Evolutionary conservation across 2,113 vertebrate genomes (phyloP), one percentile per base, ranked within the genome.

Genomic region (Madoqua kirkii): DNA sequence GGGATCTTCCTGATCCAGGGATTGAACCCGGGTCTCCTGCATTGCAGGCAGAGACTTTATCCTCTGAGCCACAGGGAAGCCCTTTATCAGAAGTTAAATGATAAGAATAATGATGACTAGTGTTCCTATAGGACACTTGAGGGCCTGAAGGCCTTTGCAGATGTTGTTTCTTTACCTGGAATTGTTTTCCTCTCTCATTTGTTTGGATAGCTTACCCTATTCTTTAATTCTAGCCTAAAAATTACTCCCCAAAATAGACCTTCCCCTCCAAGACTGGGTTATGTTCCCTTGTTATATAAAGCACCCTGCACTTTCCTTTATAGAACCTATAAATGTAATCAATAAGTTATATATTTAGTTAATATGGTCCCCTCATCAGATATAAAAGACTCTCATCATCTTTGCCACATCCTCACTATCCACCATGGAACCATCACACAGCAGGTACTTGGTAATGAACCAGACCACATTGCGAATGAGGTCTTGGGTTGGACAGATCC

Each of bases 181-280:
- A 64, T 64, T 84, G 60, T 55, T 50, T 11, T 36, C 14, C 43
- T 82, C 1, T 21, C 59, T 40, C 21, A 64, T 29, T 21, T 45
- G 29, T 16, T 59, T 86, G 55, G 33, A 40, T 55, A 90, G 87
- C 9, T 40, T 89, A n/a, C 8, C 59, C 6, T 59, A 27, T 67
- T 95, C 19, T 40, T 59, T 67, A 91, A 93, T 33, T 67, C 55
- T 96, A 54, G 25, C 16, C 84, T 85, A 92, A 89, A 89, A 81
- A 36, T 16, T 3, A 76, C 31, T 82, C 93, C 54, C 54, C 79
- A 40, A 87, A 71, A 57, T 15, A 92, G 50, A 40, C 33, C 27
- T 83, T 71, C 7, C 54, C 21, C 45, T 43, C 23, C 13, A 91
- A 84, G 43, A 86, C 78, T 4, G 50, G 15, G 52, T 59, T 59